These are phyloP conservation scores for Bombus sylvicola DNA, from an alignment of 1,140 invertebrate genomes.

Conservation along the genomic window DNA sequence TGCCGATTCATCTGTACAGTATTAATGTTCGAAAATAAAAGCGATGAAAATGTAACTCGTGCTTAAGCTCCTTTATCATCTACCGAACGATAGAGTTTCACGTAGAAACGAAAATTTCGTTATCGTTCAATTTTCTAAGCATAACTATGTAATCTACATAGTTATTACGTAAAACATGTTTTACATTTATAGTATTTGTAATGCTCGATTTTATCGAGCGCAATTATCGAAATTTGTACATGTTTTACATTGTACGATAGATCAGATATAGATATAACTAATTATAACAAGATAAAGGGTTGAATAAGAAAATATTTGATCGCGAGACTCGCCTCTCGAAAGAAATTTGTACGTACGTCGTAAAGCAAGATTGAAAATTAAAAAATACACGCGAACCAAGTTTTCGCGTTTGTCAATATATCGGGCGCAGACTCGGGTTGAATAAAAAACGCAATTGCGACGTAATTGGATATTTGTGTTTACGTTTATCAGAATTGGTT, in stretches of 20 bases:
- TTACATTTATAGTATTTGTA: neutral
- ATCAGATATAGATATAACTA: neutral
- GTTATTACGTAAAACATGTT: too few relatives aligned
- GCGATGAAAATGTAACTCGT: slow-evolving; percentile 40
- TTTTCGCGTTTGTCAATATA: neutral
- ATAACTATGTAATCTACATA: too few relatives aligned
- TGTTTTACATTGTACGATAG: too few relatives aligned
- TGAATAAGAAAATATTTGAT: neutral
- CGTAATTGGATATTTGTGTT: neutral
- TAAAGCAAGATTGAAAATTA: neutral
- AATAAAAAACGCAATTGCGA: neutral
- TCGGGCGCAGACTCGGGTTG: neutral
- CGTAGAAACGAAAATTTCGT: too few relatives aligned
- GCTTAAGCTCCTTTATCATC: neutral
- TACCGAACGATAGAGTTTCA: neutral
- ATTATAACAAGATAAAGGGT: neutral
- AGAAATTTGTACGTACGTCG: too few relatives aligned
- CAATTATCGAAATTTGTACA: neutral
- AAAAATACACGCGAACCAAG: neutral
- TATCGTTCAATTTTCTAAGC: too few relatives aligned
- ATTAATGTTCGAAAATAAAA: slow-evolving; percentile 78
- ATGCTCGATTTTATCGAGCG: neutral
- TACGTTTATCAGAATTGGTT: neutral
- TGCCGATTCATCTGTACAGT: slow-evolving; percentile 78
- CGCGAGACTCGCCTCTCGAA: too few relatives aligned